phyloP scores from a whole-genome alignment of 2,888 invertebrate genomes.

The Pyrrhosoma nymphula region DNA sequence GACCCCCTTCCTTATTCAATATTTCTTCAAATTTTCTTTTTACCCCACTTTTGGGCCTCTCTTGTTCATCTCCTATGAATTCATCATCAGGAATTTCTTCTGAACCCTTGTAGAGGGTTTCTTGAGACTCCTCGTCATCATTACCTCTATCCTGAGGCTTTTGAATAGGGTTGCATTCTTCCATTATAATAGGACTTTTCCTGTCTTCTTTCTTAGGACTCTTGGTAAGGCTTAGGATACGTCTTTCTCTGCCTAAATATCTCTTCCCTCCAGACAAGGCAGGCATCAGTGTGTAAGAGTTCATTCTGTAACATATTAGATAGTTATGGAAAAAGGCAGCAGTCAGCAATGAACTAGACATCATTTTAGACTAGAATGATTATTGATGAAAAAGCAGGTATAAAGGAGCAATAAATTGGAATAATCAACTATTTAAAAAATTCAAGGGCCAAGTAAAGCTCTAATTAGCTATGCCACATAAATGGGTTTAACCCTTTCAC shows the following conservation, averaged over 20 bases:
- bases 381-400: too few species aligned
- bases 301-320: background rate
- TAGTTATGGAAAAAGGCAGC: too few species aligned
- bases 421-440: too few species aligned
- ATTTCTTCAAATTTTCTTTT: slow-evolving; percentile 57
- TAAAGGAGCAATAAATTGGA: too few species aligned
- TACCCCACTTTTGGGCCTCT: background rate
- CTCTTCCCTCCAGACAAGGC: background rate
- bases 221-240: background rate
- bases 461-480: too few species aligned
- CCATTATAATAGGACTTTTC: background rate
- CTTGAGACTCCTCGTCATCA: slow-evolving; percentile 26
- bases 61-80: background rate
- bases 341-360: too few species aligned
- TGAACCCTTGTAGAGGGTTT: background rate
- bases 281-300: background rate
- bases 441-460: too few species aligned
- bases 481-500: too few species aligned
- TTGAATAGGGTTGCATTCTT: background rate
- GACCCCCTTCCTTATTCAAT: background rate
- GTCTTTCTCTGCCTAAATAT: background rate
- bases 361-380: too few species aligned
- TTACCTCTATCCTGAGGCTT: background rate
- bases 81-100: background rate
- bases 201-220: background rate